Conservation (phyloP, 2,888 invertebrate species). For the Chironomus tentans region DNA sequence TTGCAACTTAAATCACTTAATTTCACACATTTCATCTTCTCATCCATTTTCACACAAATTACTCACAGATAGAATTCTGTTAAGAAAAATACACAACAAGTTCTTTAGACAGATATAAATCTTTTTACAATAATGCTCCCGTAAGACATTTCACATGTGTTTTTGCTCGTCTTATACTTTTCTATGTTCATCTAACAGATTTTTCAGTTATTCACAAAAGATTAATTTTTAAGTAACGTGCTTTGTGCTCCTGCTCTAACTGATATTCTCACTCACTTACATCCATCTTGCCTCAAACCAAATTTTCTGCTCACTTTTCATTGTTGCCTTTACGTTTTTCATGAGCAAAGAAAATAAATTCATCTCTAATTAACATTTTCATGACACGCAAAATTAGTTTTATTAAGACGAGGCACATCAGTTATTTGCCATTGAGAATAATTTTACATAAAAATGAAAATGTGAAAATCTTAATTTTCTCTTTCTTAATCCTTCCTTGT, state of each 20-base stretch:
- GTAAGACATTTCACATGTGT: too few species aligned
- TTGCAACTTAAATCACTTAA: too few species aligned
- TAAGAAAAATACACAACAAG: too few species aligned
- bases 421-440: background rate
- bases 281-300: background rate
- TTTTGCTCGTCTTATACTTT: too few species aligned
- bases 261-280: too few species aligned
- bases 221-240: background rate
- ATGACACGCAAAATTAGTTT: slow-evolving; percentile 6
- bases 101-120: too few species aligned
- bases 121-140: too few species aligned
- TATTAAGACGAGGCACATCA: background rate
- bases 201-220: background rate
- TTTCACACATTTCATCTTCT: too few species aligned
- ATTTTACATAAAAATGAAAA: background rate
- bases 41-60: too few species aligned
- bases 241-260: background rate
- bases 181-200: too few species aligned
- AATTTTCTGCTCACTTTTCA: background rate
- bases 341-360: background rate
- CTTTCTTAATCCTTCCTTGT: too few species aligned
- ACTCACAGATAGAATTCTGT: too few species aligned
- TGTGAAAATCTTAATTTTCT: background rate
- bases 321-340: background rate
- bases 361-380: slow-evolving; percentile 2